Evolutionary conservation across 2,888 invertebrate genomes (phyloP).

Genomic region (Cinara cedri): DNA sequence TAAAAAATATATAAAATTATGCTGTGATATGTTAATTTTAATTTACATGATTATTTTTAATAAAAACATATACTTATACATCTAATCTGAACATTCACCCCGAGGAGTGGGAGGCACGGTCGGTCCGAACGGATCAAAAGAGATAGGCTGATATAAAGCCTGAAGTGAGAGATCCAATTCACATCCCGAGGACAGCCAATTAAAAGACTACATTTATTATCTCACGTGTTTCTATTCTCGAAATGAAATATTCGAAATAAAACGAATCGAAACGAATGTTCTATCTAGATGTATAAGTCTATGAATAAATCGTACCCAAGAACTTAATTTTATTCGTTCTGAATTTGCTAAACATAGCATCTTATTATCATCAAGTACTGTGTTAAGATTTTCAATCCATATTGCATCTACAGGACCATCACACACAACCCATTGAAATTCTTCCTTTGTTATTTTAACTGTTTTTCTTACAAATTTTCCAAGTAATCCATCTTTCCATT

Average conservation of each 20-base stretch:
- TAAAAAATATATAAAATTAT: not conserved
- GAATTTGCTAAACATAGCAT: conserved; percentile 86
- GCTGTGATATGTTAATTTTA: not conserved
- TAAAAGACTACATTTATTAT: too few species aligned
- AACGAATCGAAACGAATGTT: too few species aligned
- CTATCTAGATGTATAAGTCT: too few species aligned
- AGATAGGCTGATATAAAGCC: too few species aligned
- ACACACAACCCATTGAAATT: conserved; percentile 92
- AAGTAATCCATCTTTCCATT: conserved; percentile 90
- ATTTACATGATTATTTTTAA: conserved; percentile 9
- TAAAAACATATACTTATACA: too few species aligned
- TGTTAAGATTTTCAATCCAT: conserved; percentile 98
- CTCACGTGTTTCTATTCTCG: too few species aligned
- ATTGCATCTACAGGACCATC: conserved; percentile 96
- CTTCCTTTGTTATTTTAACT: conserved; percentile 71
- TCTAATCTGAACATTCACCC: too few species aligned
- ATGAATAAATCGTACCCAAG: conserved; percentile 73
- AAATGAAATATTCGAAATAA: too few species aligned
- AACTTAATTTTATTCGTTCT: conserved; percentile 92
- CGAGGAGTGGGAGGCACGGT: too few species aligned
- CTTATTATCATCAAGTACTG: conserved; percentile 92
- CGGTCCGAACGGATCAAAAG: too few species aligned
- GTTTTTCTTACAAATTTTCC: conserved; percentile 74
- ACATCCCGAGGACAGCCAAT: too few species aligned
- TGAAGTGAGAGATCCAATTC: too few species aligned